phyloP scores from a whole-genome alignment of 2,797 vertebrate genomes.

The Thalassophryne amazonica region DNA sequence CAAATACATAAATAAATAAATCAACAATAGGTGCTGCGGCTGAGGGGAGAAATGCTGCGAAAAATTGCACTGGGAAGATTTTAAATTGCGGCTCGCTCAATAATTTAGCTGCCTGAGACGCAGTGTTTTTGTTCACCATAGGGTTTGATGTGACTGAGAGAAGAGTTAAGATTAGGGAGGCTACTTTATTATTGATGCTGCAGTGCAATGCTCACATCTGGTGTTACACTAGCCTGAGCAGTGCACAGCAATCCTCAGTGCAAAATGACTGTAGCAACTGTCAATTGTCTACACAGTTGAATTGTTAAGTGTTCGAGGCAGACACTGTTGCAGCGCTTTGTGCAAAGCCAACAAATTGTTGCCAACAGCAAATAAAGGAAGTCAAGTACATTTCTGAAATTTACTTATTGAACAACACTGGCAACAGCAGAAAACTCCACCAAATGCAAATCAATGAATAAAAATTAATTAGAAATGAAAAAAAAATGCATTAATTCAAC shows the following conservation, averaged over 20 bases:
- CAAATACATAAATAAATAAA: constrained; percentile 83
- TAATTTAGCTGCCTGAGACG: constrained; percentile 70
- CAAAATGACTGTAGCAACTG: constrained; percentile 54
- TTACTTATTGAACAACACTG: too few relatives aligned
- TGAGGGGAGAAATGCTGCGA: constrained; percentile 53
- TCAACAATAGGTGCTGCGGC: constrained; percentile 65
- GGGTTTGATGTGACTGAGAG: constrained; percentile 66
- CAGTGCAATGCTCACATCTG: constrained; percentile 64
- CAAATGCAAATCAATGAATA: too few relatives aligned
- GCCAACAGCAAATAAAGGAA: constrained; percentile 50
- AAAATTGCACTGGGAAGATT: constrained; percentile 67
- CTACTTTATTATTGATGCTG: constrained; percentile 72
- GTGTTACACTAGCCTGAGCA: constrained; percentile 52
- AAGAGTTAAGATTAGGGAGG: constrained; percentile 69
- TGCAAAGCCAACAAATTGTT: constrained; percentile 65
- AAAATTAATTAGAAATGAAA: too few relatives aligned
- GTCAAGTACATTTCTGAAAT: constrained; percentile 49
- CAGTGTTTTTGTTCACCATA: constrained; percentile 68
- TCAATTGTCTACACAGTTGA: constrained; percentile 58
- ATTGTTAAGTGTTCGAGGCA: constrained; percentile 40
- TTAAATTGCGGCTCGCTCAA: constrained; percentile 73
- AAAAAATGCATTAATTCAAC: too few relatives aligned
- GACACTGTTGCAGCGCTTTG: constrained; percentile 49
- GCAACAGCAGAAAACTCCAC: too few relatives aligned
- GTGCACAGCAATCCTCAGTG: constrained; percentile 47